These are phyloP conservation scores for Spatulosminthurus flaviceps DNA, from an alignment of 2,888 invertebrate species.

Conservation along the genomic window DNA sequence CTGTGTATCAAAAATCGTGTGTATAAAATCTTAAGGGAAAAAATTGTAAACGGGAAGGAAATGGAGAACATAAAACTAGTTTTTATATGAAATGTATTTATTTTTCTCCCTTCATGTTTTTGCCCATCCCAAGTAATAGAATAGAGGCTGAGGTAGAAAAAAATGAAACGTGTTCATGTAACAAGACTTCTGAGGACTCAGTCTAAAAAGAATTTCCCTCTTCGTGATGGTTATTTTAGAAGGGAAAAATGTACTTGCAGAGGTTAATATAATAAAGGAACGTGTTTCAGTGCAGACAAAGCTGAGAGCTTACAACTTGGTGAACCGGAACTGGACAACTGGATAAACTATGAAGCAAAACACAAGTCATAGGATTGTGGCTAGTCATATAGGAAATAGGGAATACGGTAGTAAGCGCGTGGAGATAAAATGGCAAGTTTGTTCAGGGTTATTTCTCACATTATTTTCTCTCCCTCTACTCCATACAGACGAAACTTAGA, in stretches of 20 bases:
- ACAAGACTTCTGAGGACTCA: no score
- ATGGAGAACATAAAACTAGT: constrained; percentile 12
- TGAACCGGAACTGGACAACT: constrained; percentile 10
- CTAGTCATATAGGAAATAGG: no score
- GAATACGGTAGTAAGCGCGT: neutral
- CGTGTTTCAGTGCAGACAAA: constrained; percentile 10
- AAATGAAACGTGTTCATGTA: constrained; percentile 8
- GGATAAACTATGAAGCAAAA: constrained; percentile 9
- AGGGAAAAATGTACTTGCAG: neutral
- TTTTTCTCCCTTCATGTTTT: neutral
- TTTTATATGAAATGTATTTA: neutral
- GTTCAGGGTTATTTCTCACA: constrained; percentile 8
- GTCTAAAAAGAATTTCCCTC: no score
- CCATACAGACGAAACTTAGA: neutral
- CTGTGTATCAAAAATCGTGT: neutral
- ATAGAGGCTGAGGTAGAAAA: neutral
- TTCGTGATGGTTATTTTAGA: no score
- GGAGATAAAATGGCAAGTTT: constrained; percentile 3
- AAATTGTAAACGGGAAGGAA: neutral
- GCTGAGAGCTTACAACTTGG: neutral
- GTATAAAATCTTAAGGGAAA: neutral
- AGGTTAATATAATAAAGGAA: neutral
- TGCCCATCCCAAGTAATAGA: neutral
- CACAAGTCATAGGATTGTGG: neutral
- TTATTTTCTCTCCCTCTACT: neutral